Base-by-base conservation (phyloP, 2,113 vertebrate genomes). In the Rhipidura dahli region DNA sequence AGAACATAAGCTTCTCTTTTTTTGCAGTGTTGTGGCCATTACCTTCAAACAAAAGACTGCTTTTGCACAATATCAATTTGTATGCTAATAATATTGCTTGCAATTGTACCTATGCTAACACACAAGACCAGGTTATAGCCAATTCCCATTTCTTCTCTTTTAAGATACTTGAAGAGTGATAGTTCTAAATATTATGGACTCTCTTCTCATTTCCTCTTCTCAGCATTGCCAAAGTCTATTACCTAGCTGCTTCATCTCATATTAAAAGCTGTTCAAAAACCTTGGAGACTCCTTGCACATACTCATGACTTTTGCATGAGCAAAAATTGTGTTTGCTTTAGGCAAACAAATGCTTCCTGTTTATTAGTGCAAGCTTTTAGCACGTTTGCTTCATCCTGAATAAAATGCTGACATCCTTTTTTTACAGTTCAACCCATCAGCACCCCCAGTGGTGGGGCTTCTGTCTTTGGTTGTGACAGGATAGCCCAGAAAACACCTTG, bases 41-140 rank as follows among this genome's bases (percentile, higher is more conserved):
- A 82, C 45, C 56, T 84, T 68, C 77, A 89, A 73, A 51, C 19
- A 71, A 90, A 92, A 65, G 16, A 24, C n/a, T 86, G 35, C 47
- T 63, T 95, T 90, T 97, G 86, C 80, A 81, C 86, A 71, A 45
- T 84, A 89, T 73, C 80, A 78, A 92, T 95, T 94, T 97, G 72
- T 90, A 95, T 93, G 94, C 68, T 94, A 95, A 93, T 92, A 75
- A 49, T 68, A 94, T 70, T 93, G 86, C 83, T 89, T 95, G 42
- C 64, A 86, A 40, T 86, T 92, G 19, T 54, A 81, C 80, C 89
- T 90, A 16, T 54, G 44, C 19, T 92, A 92, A 77, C 30, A 83
- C 51, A 92, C 1, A 12, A 90, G 47, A 70, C 42, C 59, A 68
- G 30, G 39, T 91, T 95, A 87, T 81, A 92, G 54, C 56, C 42